Evolutionary conservation across 2,888 invertebrate species (phyloP).

Genomic region (Mycalesis mineus): DNA sequence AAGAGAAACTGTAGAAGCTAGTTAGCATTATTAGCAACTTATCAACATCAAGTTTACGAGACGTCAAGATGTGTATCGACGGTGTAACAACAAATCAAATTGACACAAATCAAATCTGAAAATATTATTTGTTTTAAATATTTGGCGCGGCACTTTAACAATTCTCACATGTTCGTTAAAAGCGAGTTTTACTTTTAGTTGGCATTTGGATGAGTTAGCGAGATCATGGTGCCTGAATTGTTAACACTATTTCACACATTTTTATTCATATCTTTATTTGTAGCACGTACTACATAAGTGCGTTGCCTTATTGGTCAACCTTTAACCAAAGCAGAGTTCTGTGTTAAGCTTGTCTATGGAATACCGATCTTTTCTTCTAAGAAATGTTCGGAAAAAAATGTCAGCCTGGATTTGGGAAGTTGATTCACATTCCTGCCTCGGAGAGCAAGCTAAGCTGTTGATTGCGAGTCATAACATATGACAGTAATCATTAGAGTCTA

Average conservation of each 20-base stretch:
- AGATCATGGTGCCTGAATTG: conserved; percentile 3
- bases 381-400: too few relatives aligned
- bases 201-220: conserved; percentile 6
- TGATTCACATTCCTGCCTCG: too few relatives aligned
- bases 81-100: conserved; percentile 4
- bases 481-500: too few relatives aligned
- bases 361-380: too few relatives aligned
- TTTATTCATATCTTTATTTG: background rate
- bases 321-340: too few relatives aligned
- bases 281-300: too few relatives aligned
- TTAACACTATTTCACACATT: conserved; percentile 1
- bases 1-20: background rate
- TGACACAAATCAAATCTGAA: conserved; percentile 12
- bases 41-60: background rate
- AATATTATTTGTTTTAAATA: conserved; percentile 19
- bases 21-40: background rate
- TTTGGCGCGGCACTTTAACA: conserved; percentile 28
- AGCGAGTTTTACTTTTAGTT: conserved; percentile 22
- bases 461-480: too few relatives aligned
- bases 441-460: too few relatives aligned
- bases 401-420: too few relatives aligned
- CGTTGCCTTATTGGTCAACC: too few relatives aligned
- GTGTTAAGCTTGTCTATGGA: too few relatives aligned
- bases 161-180: conserved; percentile 30
- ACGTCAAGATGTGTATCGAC: background rate